phyloP scores from a whole-genome alignment of 2,113 vertebrate species.

The Oryzias woworae region DNA sequence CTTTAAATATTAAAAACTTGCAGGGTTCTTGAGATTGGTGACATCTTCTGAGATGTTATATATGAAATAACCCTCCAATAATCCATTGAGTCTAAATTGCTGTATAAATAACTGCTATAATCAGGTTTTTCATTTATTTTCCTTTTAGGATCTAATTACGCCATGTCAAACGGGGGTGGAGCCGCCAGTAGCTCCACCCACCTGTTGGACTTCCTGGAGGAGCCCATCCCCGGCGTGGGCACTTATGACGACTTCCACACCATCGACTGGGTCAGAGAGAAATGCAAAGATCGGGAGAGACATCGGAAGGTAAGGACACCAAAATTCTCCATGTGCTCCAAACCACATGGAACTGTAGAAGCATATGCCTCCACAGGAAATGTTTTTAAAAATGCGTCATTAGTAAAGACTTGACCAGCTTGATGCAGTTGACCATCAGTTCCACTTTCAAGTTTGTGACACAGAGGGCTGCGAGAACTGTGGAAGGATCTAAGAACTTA shows the following conservation, averaged over 20 bases:
- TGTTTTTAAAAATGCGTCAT: neutral
- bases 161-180: constrained; percentile 94
- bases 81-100: too few species aligned
- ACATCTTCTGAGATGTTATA: too few species aligned
- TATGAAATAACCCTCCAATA: too few species aligned
- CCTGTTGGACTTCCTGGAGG: constrained; percentile 94
- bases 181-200: constrained; percentile 92
- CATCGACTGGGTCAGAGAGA: constrained; percentile 98
- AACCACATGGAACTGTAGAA: too few species aligned
- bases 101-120: neutral
- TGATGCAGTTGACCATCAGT: too few species aligned
- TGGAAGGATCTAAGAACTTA: too few species aligned
- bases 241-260: constrained; percentile 99
- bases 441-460: too few species aligned
- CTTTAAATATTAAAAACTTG: too few species aligned
- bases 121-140: neutral
- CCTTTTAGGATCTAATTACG: constrained; percentile 89
- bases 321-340: accelerated
- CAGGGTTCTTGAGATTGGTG: too few species aligned
- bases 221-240: constrained; percentile 96
- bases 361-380: neutral
- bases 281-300: constrained; percentile 96
- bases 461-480: too few species aligned
- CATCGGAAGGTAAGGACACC: constrained; percentile 86
- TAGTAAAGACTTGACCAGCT: too few species aligned